Conservation (phyloP, 2,113 vertebrate species). For the Hemiscyllium ocellatum region DNA sequence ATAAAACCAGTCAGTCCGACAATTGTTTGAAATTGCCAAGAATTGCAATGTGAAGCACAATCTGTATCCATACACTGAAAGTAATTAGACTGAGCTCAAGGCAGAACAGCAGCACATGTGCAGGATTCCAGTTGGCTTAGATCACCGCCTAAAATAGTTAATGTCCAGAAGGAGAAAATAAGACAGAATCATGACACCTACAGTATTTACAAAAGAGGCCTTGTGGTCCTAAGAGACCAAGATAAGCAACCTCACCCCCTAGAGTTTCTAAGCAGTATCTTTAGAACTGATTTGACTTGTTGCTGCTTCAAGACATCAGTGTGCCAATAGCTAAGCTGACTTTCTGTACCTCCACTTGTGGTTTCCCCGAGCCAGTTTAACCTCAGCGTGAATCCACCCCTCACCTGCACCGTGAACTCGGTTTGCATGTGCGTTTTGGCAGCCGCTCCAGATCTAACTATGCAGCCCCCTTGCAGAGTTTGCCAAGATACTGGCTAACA, state of each 20-base stretch:
- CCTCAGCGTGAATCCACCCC: not conserved
- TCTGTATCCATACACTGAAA: not conserved
- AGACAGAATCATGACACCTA: not conserved
- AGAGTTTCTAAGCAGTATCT: not conserved
- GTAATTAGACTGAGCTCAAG: not conserved
- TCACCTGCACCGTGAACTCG: not conserved
- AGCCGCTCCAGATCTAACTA: not conserved
- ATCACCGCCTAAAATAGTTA: not conserved
- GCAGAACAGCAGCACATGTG: not conserved
- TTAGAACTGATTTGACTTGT: not conserved
- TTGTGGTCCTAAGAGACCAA: slow-evolving; percentile 36
- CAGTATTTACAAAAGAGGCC: not conserved
- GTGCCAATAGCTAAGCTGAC: not conserved
- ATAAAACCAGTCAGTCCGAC: not conserved
- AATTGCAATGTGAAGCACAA: not conserved
- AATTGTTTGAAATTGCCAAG: not conserved
- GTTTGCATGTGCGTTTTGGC: not conserved
- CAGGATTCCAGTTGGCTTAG: not conserved
- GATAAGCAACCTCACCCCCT: slow-evolving; percentile 22
- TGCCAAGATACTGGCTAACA: not conserved
- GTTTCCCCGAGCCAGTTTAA: not conserved
- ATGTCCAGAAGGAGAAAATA: slow-evolving; percentile 12
- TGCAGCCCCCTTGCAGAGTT: not conserved
- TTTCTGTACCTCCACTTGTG: not conserved
- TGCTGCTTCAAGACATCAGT: not conserved